These are phyloP conservation scores for Myiozetetes cayanensis DNA, from an alignment of 2,113 vertebrate genomes.

Conservation along the genomic window DNA sequence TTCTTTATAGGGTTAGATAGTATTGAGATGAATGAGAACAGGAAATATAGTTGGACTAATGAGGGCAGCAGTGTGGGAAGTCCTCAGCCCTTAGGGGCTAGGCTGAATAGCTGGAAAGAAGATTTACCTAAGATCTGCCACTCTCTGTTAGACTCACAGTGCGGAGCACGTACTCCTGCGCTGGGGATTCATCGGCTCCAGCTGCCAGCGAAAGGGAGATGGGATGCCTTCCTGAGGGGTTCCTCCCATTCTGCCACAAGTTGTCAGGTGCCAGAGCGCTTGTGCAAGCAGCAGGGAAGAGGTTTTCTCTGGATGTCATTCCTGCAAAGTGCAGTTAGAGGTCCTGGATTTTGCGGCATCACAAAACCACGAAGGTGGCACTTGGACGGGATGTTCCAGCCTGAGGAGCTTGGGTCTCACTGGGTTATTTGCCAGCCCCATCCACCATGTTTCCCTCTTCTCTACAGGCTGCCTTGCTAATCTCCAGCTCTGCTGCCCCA, in stretches of 20 bases:
- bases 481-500: neutral
- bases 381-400: neutral
- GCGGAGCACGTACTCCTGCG: accelerated
- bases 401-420: neutral
- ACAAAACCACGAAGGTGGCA: neutral
- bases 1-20: neutral
- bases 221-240: neutral
- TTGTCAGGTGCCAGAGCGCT: neutral
- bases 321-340: neutral
- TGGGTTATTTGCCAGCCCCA: neutral
- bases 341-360: neutral
- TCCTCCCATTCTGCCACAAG: neutral
- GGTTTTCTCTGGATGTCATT: neutral
- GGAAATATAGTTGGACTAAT: neutral
- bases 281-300: neutral
- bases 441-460: neutral
- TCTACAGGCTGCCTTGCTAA: neutral
- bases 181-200: neutral
- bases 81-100: neutral
- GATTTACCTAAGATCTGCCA: constrained; percentile 24
- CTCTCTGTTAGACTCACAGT: neutral
- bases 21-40: neutral
- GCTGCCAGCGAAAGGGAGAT: neutral
- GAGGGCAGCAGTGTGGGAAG: neutral
- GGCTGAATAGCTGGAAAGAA: neutral